Evolutionary conservation across 1,140 invertebrate genomes (phyloP), one percentile per base, ranked within the genome.

Genomic region (Charaxes varanes): DNA sequence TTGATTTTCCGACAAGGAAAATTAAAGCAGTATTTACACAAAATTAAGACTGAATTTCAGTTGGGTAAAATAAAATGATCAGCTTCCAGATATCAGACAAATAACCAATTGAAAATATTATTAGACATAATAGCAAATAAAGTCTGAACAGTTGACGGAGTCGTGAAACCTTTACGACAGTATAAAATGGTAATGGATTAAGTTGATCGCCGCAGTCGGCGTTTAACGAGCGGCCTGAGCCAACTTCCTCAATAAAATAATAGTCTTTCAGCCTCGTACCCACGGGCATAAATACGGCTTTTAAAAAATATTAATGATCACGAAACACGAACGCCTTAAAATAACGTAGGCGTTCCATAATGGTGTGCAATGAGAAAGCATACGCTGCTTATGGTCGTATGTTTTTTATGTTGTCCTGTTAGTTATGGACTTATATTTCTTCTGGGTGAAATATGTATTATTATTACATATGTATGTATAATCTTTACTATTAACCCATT

Each of bases 171-270:
- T 82, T 82, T 79, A 82, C 61, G 74, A 70, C 60, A 57, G 41
- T 70, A 82, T 82, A 79, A 82, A 79, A 78, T 70, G 47, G 61
- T 78, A 79, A 79, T 77, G 72, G 70, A 79, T 77, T 68, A 76
- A 78, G 51, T 72, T 64, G 68, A 77, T 74, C 65, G 65, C 60
- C 59, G 41, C 56, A 64, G 63, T 53, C 62, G 64, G 36, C 50
- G 56, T 64, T 78, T 74, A 77, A 78, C 72, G 77, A 73, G 57
- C 68, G 61, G 49, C 63, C 62, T 52, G 68, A 54, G 68, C 62
- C 53, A 61, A 77, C 72, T 79, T 79, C 78, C 74, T 76, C 74
- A 77, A 82, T 82, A 79, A 82, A 81, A 74, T 76, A 62, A 70
- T 70, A 61, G 56, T 62, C 59, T 63, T 49, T 60, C 61, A 49